A percentile compares a stretch with the other conserved stretches of the same genome.
Evolutionary conservation across 1,140 invertebrate species (phyloP).

Genomic region (Limonius californicus): DNA sequence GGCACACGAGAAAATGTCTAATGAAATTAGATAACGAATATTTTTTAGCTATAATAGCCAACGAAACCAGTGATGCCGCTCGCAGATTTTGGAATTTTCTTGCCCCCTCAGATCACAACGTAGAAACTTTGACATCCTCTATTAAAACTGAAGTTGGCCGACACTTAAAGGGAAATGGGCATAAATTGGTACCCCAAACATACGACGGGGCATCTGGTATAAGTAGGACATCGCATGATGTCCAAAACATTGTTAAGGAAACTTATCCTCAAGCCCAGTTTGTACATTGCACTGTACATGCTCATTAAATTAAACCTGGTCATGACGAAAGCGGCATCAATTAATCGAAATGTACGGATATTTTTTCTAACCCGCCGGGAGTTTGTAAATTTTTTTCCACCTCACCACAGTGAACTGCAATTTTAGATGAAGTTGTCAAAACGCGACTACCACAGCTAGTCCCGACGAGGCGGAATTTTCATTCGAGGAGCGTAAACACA

Average conservation of each 20-base stretch:
- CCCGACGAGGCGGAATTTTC: slow-evolving; percentile 23
- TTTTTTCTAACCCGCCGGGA: slow-evolving; percentile 24
- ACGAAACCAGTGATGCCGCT: slow-evolving; percentile 41
- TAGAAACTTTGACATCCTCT: slow-evolving; percentile 14
- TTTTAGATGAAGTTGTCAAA: slow-evolving; percentile 15
- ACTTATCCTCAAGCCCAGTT: slow-evolving; percentile 38
- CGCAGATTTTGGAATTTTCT: slow-evolving; percentile 40
- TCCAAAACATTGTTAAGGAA: slow-evolving; percentile 30
- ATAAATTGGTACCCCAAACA: slow-evolving; percentile 31
- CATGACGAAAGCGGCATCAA: slow-evolving; percentile 3
- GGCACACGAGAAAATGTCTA: slow-evolving; percentile 34
- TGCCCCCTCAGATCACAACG: slow-evolving; percentile 26
- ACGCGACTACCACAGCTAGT: background rate
- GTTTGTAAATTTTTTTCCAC: slow-evolving; percentile 21
- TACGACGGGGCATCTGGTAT: slow-evolving; percentile 31
- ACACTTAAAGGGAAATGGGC: slow-evolving; percentile 25
- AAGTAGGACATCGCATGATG: slow-evolving; percentile 18
- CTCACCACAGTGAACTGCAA: slow-evolving; percentile 6
- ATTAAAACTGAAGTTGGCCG: slow-evolving; percentile 25
- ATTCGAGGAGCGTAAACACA: slow-evolving; percentile 9
- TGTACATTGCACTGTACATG: slow-evolving; percentile 29
- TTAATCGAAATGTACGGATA: slow-evolving; percentile 13
- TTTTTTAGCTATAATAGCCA: slow-evolving; percentile 35
- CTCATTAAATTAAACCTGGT: slow-evolving; percentile 33
- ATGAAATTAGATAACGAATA: slow-evolving; percentile 41